Evolutionary conservation across 2,797 vertebrate genomes (phyloP).

Genomic region (Heteromormyrus szaboi): DNA sequence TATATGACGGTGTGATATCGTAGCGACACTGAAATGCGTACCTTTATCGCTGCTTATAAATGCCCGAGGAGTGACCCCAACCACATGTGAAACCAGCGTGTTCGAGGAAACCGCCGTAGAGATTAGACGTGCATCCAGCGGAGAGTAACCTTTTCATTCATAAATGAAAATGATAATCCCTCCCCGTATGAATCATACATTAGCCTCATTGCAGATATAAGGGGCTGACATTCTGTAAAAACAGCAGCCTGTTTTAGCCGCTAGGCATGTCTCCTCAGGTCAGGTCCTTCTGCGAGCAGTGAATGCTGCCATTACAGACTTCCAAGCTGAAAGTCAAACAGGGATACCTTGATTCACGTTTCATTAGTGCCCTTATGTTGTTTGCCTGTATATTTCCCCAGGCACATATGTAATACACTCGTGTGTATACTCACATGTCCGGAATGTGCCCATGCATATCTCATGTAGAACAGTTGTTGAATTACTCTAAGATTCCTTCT

Average conservation of each 20-base stretch:
- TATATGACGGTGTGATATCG: slow-evolving; percentile 7
- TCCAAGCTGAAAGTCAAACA: not conserved
- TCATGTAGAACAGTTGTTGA: not conserved
- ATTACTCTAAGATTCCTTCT: not conserved
- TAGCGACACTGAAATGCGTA: slow-evolving; percentile 13
- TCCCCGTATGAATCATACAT: slow-evolving; percentile 46
- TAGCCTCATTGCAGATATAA: slow-evolving; percentile 42
- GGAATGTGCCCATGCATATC: not conserved
- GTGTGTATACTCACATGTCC: not conserved
- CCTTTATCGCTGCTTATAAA: slow-evolving; percentile 21
- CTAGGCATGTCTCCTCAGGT: not conserved
- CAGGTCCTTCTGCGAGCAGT: not conserved
- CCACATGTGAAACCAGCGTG: slow-evolving; percentile 26
- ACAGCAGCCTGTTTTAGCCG: not conserved
- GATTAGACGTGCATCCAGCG: slow-evolving; percentile 16
- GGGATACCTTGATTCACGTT: not conserved
- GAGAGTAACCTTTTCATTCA: slow-evolving; percentile 27
- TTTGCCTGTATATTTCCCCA: not conserved
- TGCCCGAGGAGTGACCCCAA: slow-evolving; percentile 9
- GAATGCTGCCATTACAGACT: not conserved
- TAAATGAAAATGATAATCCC: slow-evolving; percentile 35
- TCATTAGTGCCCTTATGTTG: not conserved
- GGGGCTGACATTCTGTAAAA: slow-evolving; percentile 20
- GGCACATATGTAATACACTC: not conserved
- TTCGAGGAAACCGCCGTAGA: slow-evolving; percentile 21